These are phyloP conservation scores for Ornithoptera priamus DNA, from an alignment of 2,888 invertebrate species.

Conservation along the genomic window DNA sequence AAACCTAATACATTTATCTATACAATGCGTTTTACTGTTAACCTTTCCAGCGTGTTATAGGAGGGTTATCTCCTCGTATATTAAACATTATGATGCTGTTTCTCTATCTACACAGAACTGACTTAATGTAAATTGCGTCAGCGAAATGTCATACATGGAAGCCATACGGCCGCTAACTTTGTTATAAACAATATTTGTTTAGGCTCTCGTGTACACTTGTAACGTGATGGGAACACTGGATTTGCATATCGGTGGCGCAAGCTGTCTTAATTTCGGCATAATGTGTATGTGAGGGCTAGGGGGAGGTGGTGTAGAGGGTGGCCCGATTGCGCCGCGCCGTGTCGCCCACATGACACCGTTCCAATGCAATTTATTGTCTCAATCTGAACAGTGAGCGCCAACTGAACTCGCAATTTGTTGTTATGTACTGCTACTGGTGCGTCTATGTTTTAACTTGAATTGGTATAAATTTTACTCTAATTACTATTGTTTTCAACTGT, in stretches of 20 bases:
- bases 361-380: slow-evolving; percentile 72
- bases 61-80: background rate
- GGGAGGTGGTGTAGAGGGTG: slow-evolving; percentile 31
- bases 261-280: slow-evolving; percentile 75
- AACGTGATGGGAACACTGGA: slow-evolving; percentile 43
- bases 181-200: slow-evolving; percentile 61
- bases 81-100: background rate
- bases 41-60: background rate
- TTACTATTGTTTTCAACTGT: background rate
- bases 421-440: slow-evolving; percentile 31
- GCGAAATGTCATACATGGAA: slow-evolving; percentile 42
- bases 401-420: slow-evolving; percentile 43
- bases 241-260: slow-evolving; percentile 75
- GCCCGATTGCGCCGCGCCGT: slow-evolving; percentile 42
- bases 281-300: slow-evolving; percentile 51
- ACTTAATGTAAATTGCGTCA: slow-evolving; percentile 32
- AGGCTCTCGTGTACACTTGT: slow-evolving; percentile 44
- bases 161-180: slow-evolving; percentile 42
- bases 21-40: too few species aligned
- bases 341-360: slow-evolving; percentile 62
- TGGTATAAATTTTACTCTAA: background rate
- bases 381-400: slow-evolving; percentile 48
- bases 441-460: slow-evolving; percentile 5
- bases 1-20: too few species aligned
- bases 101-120: background rate